phyloP scores from a whole-genome alignment of 2,113 vertebrate genomes.

The Pseudonaja textilis region DNA sequence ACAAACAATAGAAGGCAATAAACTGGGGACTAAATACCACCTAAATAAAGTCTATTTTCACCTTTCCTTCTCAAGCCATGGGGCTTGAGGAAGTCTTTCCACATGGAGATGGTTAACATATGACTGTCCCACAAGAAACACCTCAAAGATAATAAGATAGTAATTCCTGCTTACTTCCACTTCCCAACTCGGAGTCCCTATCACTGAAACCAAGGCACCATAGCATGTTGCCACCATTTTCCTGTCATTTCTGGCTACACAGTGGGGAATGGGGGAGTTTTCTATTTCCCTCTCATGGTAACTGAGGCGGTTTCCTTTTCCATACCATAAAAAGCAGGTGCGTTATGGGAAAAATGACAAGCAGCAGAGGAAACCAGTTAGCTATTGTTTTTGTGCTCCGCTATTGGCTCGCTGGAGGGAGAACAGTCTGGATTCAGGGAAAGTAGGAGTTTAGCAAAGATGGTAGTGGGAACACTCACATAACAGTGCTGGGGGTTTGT shows the following conservation, averaged over 20 bases:
- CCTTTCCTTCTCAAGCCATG: neutral
- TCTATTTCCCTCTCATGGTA: neutral
- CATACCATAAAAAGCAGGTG: neutral
- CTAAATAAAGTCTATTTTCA: neutral
- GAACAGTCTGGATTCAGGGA: neutral
- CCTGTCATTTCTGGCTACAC: neutral
- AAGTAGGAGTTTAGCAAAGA: neutral
- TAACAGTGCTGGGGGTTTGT: neutral
- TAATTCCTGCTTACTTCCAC: neutral
- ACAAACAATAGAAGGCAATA: neutral
- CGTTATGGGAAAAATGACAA: neutral
- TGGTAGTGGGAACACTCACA: neutral
- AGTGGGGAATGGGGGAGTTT: rapidly evolving
- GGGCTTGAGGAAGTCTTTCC: neutral
- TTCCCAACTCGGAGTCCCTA: neutral
- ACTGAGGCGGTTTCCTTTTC: neutral
- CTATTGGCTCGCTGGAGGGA: neutral
- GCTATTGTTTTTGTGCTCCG: neutral
- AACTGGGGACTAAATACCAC: neutral
- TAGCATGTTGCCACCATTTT: neutral
- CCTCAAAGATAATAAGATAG: neutral
- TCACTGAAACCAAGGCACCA: neutral
- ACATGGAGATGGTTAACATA: neutral
- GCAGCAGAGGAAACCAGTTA: neutral
- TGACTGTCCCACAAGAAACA: neutral